Evolutionary conservation across 1,140 invertebrate species (phyloP), one percentile per base, ranked within the genome.

Genomic region (Hypsibius dujardini): DNA sequence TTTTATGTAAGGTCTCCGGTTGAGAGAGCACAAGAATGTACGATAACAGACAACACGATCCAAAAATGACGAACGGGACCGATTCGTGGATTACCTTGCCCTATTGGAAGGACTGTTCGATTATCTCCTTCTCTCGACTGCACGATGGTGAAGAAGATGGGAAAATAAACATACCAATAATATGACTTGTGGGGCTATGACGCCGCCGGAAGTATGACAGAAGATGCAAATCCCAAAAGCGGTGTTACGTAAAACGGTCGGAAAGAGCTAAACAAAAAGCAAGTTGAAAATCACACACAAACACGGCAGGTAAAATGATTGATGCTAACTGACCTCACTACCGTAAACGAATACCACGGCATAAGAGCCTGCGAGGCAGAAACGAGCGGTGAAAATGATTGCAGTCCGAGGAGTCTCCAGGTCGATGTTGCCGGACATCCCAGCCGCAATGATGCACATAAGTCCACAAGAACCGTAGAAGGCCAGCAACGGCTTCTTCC

Each of bases 171-270:
- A 0, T 12, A 67, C 62, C 62, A 67, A 45, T 3, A 67, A 45
- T 12, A 67, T 12, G 62, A 67, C 42, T 45, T 67, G 62, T 0
- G 62, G 62, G 0, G 12, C 7, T 7, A 67, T 3, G 42, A 67
- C 62, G 12, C 62, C 62, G 62, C 62, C 62, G 42, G 42, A 12
- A 3, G 62, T 67, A 42, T 67, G 62, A 45, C 62, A 67, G 62
- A 12, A 67, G 42, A 67, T 67, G 62, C 62, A 67, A 42, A 67
- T 45, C 3, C 62, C 62, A 42, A 67, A 67, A 42, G 62, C 62
- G 12, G 62, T 67, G 62, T 67, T 67, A 3, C 62, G 62, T 3
- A 67, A 15, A 7, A 67, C 62, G 12, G 62, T 67, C 12, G 62
- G 62, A 42, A 67, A 67, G 62, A 67, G 62, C 42, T 28, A 28